Conservation (phyloP, 2,888 invertebrate genomes). For the Noctua pronuba region DNA sequence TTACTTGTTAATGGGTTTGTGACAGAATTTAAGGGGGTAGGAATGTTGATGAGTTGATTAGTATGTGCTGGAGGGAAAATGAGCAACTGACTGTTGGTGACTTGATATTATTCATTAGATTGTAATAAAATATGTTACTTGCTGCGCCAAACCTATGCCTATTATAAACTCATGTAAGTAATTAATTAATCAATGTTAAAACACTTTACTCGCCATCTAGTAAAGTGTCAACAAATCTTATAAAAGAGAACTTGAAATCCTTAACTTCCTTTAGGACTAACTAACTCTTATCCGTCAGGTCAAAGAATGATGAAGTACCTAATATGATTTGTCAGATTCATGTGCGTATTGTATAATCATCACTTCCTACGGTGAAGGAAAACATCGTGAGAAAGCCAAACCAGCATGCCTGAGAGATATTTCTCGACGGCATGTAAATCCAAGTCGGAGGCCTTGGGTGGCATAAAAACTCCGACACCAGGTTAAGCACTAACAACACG, state of each 20-base stretch:
- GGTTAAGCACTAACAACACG: too few species aligned
- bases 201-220: too few species aligned
- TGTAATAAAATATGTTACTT: background rate
- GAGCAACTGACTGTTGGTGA: background rate
- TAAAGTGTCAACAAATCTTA: too few species aligned
- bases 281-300: background rate
- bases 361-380: too few species aligned
- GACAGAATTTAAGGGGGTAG: slow-evolving; percentile 31
- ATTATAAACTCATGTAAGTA: background rate
- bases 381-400: too few species aligned
- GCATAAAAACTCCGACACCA: too few species aligned
- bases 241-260: background rate
- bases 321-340: too few species aligned
- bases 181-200: background rate
- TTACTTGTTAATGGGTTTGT: slow-evolving; percentile 58
- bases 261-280: background rate
- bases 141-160: background rate
- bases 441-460: too few species aligned
- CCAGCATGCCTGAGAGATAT: too few species aligned
- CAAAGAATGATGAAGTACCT: background rate
- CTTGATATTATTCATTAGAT: background rate
- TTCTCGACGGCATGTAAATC: too few species aligned
- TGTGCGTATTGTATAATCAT: too few species aligned
- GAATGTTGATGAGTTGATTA: slow-evolving; percentile 40
- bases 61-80: slow-evolving; percentile 5